Percentiles rank a stretch among this genome's conserved stretches.
phyloP scores from a whole-genome alignment of 92 coral and sea anemone species.

The Actinostola sp. region DNA sequence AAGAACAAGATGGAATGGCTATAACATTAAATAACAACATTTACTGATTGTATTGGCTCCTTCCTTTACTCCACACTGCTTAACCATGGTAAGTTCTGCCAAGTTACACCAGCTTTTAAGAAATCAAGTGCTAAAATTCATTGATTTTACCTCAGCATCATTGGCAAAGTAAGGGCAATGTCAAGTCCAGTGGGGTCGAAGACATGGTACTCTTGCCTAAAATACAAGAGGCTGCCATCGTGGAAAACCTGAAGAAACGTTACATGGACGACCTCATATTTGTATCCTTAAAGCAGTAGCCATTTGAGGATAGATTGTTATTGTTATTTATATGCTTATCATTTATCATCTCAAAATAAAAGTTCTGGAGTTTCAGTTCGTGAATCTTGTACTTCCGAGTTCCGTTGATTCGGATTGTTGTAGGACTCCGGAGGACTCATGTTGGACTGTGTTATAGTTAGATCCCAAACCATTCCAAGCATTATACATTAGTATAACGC shows the following conservation, averaged over 20 bases:
- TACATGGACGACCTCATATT: constrained; percentile 98
- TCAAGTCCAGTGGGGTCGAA: constrained; percentile 98
- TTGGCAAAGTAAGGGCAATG: constrained; percentile 99
- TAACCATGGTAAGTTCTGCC: constrained; percentile 17
- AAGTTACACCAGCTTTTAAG: neutral
- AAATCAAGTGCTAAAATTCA: neutral
- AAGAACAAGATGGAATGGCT: neutral
- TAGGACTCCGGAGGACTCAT: no score
- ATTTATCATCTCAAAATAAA: neutral
- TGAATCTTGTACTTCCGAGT: no score
- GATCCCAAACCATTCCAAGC: no score
- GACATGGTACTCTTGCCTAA: constrained; percentile 98
- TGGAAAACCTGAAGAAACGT: constrained; percentile 94
- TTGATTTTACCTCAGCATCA: constrained; percentile 66
- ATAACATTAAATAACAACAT: neutral
- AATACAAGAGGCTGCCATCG: constrained; percentile 96
- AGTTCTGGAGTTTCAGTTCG: neutral
- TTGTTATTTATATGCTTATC: neutral
- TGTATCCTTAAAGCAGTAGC: constrained; percentile 83
- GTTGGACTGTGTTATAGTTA: no score
- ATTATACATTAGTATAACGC: no score
- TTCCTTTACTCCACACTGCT: neutral
- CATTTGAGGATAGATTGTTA: no score
- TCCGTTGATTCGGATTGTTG: no score
- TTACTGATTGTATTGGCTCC: neutral